Base-by-base conservation (phyloP, 2,797 vertebrate species). In the Podargus strigoides region DNA sequence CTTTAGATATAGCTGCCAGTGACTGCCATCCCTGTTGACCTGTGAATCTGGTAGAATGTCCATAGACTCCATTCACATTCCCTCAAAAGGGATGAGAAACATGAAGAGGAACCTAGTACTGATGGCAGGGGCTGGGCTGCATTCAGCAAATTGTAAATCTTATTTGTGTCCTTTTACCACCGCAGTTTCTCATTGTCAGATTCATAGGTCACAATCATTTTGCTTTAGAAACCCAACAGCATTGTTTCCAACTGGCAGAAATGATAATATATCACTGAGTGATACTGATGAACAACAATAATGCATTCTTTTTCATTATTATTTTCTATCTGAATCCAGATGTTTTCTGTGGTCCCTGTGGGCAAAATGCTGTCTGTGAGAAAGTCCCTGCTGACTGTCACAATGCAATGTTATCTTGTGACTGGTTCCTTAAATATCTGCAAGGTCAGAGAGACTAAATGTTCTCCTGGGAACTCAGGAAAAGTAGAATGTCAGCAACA, bases 361-460 rank as follows among this genome's bases (percentile, higher is more conserved):
- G 93, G 96, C 75, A 94, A 96, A 97, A 89, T 74, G 28, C 78
- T 93, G 82, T 81, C 85, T 93, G 67, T 91, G 77, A 94, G 81
- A 93, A 94, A 95, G 88, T 81, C 81, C 79, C 94, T 90, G 92
- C 89, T 92, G 87, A 55, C 95, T 97, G 93, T 96, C 96, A 97
- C 72, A 83, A 49, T 78, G 70, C 83, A 97, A 88, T 93, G 80
- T 91, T 95, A 94, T 87, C 78, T 96, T 78, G 82, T 90, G 96
- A 97, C 91, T 94, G 87, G 87, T 92, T 97, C 96, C 95, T 96
- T 97, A 97, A 97, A 97, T 96, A 97, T 95, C 94, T 95, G 66
- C 96, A 97, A 98, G 96, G 97, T 98, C 97, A 97, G 21, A 76
- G 85, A 96, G 97, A 97, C 98, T 97, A 98, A 97, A 93, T 42